Base-by-base conservation (phyloP, 2,797 vertebrate genomes). In the Tangara arthus region DNA sequence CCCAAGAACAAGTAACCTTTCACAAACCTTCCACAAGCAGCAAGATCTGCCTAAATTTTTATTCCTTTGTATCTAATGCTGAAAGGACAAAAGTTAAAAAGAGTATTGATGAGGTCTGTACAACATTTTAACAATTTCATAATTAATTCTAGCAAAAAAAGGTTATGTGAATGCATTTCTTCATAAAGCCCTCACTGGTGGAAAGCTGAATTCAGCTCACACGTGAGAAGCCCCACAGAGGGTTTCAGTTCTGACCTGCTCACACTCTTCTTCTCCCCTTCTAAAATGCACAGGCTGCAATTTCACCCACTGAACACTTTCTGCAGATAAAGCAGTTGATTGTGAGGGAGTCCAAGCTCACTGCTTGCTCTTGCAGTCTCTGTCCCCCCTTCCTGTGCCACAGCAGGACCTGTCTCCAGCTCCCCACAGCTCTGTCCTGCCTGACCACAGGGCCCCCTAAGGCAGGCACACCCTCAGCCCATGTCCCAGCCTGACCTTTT, bases 401-500 rank as follows among this genome's bases (percentile, higher is more conserved):
- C 13, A 56, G 34, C 8, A 78, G 41, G 23, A 5, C 8, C 2
- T 0, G 3, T 32, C 22, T 55, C 18, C 52, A 17, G 30, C 22
- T 78, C 2, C 12, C 30, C 70, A 70, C 23, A 69, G 6, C 30
- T 19, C n/a, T 80, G 16, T 9, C 13, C 19, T 9, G 8, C 18
- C 32, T 30, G 15, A 11, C 19, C 26, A 16, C 8, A 15, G 4
- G 4, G 1, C 2, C 15, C 27, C 18, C 19, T 80, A 14, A 46
- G 11, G 12, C 59, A 91, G 37, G 7, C 0, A 3, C 10, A 14
- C 9, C 19, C 0, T 17, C 8, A 4, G 2, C 5, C 11, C 15
- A 1, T 8, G 34, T 56, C 23, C 7, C 12, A 59, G 19, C 4
- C 27, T 35, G 28, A 20, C 7, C 22, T 60, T 41, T 16, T 10